These are phyloP conservation scores for Laticauda colubrina DNA, from an alignment of 2,113 vertebrate genomes.

Conservation along the genomic window DNA sequence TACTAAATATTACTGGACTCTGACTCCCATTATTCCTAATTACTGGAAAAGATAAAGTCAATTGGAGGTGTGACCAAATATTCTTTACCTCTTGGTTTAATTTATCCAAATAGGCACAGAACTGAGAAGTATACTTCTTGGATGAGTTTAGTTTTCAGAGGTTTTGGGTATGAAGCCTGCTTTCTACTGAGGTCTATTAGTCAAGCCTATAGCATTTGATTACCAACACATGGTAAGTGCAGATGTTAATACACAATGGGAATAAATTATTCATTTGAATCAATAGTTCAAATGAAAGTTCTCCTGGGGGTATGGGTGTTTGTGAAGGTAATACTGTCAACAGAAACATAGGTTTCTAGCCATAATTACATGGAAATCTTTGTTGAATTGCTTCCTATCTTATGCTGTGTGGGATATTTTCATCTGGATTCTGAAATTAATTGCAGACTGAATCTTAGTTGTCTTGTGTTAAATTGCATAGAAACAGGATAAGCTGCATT, in stretches of 20 bases:
- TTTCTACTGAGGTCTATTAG: not conserved
- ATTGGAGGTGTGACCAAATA: not conserved
- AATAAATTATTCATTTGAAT: not conserved
- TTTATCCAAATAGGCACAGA: not conserved
- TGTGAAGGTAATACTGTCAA: slow-evolving; percentile 32
- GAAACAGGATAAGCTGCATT: slow-evolving; percentile 21
- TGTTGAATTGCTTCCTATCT: slow-evolving; percentile 26
- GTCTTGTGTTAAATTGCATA: slow-evolving; percentile 45
- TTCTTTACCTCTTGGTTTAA: not conserved
- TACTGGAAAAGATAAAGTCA: not conserved
- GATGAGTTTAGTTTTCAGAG: not conserved
- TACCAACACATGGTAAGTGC: slow-evolving; percentile 1
- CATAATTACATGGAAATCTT: slow-evolving; percentile 46
- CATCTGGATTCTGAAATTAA: slow-evolving; percentile 45
- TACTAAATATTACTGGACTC: not conserved
- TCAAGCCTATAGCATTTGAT: not conserved
- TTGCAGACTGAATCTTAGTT: slow-evolving; percentile 31
- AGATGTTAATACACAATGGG: slow-evolving; percentile 3
- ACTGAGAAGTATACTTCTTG: not conserved
- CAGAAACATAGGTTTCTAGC: slow-evolving; percentile 35
- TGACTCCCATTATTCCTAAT: not conserved
- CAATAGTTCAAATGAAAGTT: slow-evolving; percentile 28
- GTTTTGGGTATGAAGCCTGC: not conserved
- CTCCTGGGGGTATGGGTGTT: not conserved
- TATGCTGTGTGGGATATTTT: slow-evolving; percentile 29